Base-by-base conservation (phyloP, 2,888 invertebrate genomes). In the Eudemis profundana region DNA sequence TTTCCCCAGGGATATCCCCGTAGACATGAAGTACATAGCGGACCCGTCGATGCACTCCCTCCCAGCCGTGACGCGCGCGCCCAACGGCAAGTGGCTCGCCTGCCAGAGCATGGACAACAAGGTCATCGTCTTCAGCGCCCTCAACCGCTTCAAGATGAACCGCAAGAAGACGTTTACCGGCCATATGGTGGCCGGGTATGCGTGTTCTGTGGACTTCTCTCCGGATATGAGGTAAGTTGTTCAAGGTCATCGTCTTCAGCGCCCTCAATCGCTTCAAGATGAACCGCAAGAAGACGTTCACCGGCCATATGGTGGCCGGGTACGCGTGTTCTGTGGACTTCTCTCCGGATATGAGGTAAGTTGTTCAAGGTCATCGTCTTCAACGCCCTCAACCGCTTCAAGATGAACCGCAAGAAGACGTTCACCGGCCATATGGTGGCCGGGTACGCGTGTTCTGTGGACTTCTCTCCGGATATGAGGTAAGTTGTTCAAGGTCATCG, bases 71-170 rank as follows among this genome's bases (percentile, higher is more conserved):
- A 97, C 98, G 0, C 94, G 96, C 4, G 96, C 99, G 0, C 99
- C 99, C 0, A 99, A 99, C 93, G 97, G 97, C 81, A 99, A 99
- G 89, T 99, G 99, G 99, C 93, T 99, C 68, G 99, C 99, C 0
- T 99, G 99, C 82, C 99, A 99, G 89, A 98, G 98, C 69, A 97
- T 99, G 97, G 99, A 99, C 93, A 99, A 99, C 91, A 98, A 98
- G 90, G 96, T 99, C 61, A 96, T 98, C 33, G 98, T 99, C 75
- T 99, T 99, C 92, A 98, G 99, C 29, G 98, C 99, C 0, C 91
- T 99, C 69, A 99, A 99, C 92, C 94, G 99, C 69, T 98, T 99
- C 89, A 99, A 99, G 90, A 96, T 99, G 94, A 99, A 99, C 89
- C 93, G 98, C 27, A 99, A 99, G 89, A 99, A 99, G 89, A 96